These are phyloP conservation scores for Alectura lathami DNA, from an alignment of 2,113 vertebrate genomes.

Conservation along the genomic window DNA sequence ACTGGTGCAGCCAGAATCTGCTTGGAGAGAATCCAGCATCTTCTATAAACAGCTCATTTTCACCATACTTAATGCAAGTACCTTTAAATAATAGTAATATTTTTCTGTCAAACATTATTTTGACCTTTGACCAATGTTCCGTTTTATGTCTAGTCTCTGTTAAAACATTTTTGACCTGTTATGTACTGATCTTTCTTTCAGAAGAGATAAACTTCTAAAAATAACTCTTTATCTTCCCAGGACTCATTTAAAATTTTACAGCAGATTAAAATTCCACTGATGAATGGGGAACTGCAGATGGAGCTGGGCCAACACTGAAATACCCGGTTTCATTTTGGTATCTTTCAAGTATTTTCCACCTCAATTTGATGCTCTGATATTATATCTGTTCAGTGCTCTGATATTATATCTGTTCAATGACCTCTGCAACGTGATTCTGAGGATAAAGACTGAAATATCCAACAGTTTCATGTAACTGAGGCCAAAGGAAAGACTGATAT, in stretches of 20 bases:
- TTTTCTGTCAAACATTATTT: constrained; percentile 61
- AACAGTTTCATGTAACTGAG: background rate
- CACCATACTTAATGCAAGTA: constrained; percentile 42
- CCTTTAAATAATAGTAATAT: constrained; percentile 45
- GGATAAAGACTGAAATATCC: background rate
- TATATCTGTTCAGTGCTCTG: constrained; percentile 49
- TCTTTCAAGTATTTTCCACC: constrained; percentile 55
- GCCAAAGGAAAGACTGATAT: background rate
- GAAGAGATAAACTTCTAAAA: constrained; percentile 52
- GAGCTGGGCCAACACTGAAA: constrained; percentile 51
- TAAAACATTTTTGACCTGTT: constrained; percentile 40
- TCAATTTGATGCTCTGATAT: constrained; percentile 25
- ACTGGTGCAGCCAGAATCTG: constrained; percentile 26
- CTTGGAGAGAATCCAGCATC: constrained; percentile 39
- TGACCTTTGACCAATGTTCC: constrained; percentile 54
- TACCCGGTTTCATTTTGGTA: background rate
- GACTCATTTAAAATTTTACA: constrained; percentile 58
- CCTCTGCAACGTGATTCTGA: background rate
- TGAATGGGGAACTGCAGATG: constrained; percentile 41
- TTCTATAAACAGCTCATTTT: constrained; percentile 70
- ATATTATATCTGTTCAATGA: constrained; percentile 42
- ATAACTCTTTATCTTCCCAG: constrained; percentile 40
- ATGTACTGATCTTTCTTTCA: constrained; percentile 31
- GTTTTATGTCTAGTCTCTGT: constrained; percentile 17
- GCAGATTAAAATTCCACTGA: constrained; percentile 49